Conservation (phyloP, 2,797 vertebrate genomes). For the Notamacropus eugenii region DNA sequence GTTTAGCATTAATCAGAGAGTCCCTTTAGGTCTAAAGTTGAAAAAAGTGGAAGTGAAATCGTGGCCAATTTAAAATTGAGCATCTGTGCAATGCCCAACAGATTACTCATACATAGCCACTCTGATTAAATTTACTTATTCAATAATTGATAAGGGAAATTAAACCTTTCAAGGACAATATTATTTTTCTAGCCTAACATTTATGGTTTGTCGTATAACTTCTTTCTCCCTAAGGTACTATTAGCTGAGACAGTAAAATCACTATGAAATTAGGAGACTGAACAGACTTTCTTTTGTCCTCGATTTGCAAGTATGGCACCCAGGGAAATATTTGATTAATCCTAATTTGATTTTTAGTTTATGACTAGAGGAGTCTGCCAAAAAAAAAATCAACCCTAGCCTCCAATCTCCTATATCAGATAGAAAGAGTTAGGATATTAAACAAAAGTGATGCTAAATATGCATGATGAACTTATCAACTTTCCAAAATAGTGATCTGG, state of each 20-base stretch:
- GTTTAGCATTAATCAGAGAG: conserved; percentile 19
- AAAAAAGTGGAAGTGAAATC: conserved; percentile 48
- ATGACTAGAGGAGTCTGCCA: conserved; percentile 49
- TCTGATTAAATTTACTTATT: conserved; percentile 60
- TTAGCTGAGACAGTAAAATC: conserved; percentile 36
- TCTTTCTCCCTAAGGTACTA: background rate
- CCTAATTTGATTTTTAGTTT: conserved; percentile 47
- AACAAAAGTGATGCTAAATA: conserved; percentile 26
- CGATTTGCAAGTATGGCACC: conserved; percentile 39
- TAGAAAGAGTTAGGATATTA: conserved; percentile 32
- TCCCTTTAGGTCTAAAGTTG: conserved; percentile 25
- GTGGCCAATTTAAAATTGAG: conserved; percentile 51
- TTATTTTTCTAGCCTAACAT: conserved; percentile 50
- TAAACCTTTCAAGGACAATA: conserved; percentile 52
- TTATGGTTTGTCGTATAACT: conserved; percentile 40
- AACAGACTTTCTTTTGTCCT: conserved; percentile 33
- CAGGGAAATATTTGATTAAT: conserved; percentile 53
- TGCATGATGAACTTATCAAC: background rate
- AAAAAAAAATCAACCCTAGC: background rate
- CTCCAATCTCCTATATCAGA: conserved; percentile 35
- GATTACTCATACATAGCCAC: conserved; percentile 40
- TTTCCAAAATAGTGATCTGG: background rate
- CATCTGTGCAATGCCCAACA: conserved; percentile 38
- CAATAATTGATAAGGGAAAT: conserved; percentile 51
- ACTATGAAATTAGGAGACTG: conserved; percentile 41